These are phyloP conservation scores for Coleophora flavipennella DNA, from an alignment of 2,888 invertebrate genomes.

Conservation along the genomic window DNA sequence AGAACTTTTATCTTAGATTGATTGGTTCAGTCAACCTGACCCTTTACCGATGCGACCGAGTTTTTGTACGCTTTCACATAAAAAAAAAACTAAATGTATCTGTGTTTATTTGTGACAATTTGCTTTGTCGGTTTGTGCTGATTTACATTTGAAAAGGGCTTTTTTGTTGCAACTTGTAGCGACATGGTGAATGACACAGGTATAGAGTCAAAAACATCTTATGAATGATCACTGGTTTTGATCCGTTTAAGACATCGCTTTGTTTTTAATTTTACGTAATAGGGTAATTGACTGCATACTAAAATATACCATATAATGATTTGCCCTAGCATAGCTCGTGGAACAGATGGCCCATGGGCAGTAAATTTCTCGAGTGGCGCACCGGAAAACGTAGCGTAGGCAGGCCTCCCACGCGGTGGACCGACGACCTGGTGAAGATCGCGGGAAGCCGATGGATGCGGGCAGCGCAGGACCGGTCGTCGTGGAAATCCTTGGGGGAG, in stretches of 20 bases:
- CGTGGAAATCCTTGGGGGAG: no score
- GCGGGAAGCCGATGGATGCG: no score
- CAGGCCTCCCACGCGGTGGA: no score
- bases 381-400: no score
- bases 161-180: conserved; percentile 65
- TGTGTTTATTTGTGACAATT: conserved; percentile 73
- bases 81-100: conserved; percentile 64
- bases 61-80: conserved; percentile 55
- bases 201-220: conserved; percentile 39
- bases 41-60: conserved; percentile 54
- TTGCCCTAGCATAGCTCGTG: no score
- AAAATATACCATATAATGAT: no score
- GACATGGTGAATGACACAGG: conserved; percentile 67
- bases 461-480: no score
- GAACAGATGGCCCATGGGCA: no score
- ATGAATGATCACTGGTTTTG: conserved; percentile 32
- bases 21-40: conserved; percentile 64
- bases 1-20: conserved; percentile 66
- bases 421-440: no score
- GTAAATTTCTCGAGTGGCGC: no score
- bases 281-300: no score
- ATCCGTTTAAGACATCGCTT: conserved; percentile 16
- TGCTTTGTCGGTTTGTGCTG: conserved; percentile 69
- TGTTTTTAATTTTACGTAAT: conserved; percentile 12
- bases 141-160: conserved; percentile 68